These are phyloP conservation scores for Heliconius hewitsoni DNA, from an alignment of 1,140 invertebrate genomes.

Conservation along the genomic window DNA sequence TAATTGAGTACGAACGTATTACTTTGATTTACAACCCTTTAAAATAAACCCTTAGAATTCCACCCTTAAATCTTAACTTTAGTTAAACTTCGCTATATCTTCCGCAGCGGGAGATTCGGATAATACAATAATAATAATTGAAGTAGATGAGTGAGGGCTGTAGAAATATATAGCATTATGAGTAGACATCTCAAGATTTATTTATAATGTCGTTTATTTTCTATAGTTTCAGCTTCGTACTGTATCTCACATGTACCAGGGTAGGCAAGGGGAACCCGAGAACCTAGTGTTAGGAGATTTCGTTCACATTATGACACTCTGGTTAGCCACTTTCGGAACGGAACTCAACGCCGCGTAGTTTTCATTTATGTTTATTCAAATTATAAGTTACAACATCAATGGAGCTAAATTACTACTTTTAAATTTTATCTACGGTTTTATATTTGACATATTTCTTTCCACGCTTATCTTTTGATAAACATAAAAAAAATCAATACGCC, in stretches of 20 bases:
- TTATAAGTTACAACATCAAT: background rate
- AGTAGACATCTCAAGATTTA: background rate
- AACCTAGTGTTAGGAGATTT: too few relatives aligned
- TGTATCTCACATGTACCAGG: too few relatives aligned
- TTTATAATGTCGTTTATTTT: constrained; percentile 5
- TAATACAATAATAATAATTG: constrained; percentile 58
- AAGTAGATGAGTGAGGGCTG: constrained; percentile 30
- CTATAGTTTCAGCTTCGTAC: background rate
- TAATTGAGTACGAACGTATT: constrained; percentile 64
- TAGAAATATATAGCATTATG: constrained; percentile 6
- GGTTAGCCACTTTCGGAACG: too few relatives aligned
- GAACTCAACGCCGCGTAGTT: too few relatives aligned
- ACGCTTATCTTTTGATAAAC: too few relatives aligned
- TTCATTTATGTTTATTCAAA: too few relatives aligned
- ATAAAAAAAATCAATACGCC: too few relatives aligned
- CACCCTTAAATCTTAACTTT: constrained; percentile 59
- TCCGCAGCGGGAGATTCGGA: constrained; percentile 49
- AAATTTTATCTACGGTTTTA: too few relatives aligned
- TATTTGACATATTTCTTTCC: too few relatives aligned
- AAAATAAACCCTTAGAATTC: constrained; percentile 57
- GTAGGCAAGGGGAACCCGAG: too few relatives aligned
- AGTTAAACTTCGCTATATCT: constrained; percentile 66
- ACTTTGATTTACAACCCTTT: constrained; percentile 69
- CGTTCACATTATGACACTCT: too few relatives aligned
- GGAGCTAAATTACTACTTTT: too few relatives aligned